Evolutionary conservation across 2,797 vertebrate genomes (phyloP).

Genomic region (Geotrypetes seraphini): DNA sequence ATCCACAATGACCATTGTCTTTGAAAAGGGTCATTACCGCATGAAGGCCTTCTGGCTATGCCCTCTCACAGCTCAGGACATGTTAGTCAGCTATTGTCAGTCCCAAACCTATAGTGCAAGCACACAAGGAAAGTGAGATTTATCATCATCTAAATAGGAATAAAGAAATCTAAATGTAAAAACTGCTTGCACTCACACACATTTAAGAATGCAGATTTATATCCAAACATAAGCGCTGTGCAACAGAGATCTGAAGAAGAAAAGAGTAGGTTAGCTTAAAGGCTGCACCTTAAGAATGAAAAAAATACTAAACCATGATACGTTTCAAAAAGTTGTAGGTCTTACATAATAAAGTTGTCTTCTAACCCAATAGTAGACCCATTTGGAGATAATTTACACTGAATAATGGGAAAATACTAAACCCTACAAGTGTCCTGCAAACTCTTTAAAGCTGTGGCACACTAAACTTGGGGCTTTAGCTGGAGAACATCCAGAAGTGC

Average conservation of each 20-base stretch:
- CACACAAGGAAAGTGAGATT: conserved; percentile 77
- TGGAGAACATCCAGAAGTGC: no score
- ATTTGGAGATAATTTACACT: no score
- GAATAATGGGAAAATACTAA: no score
- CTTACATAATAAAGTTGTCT: no score
- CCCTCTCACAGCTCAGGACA: conserved; percentile 77
- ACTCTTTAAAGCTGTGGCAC: no score
- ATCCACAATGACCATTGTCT: conserved; percentile 74
- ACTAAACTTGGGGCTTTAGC: no score
- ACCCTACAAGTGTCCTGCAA: no score
- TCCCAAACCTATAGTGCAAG: conserved; percentile 81
- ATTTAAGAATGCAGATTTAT: conserved; percentile 98
- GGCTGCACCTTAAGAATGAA: conserved; percentile 41
- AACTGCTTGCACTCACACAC: conserved; percentile 98
- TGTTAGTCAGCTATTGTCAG: conserved; percentile 78
- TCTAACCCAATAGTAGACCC: no score
- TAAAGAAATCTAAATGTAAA: conserved; percentile 80
- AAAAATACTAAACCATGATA: conserved; percentile 37
- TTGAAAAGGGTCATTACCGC: conserved; percentile 76
- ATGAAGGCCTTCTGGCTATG: conserved; percentile 73
- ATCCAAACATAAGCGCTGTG: conserved; percentile 95
- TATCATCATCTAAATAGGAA: conserved; percentile 80
- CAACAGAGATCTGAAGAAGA: conserved; percentile 97
- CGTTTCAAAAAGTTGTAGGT: conserved; percentile 33
- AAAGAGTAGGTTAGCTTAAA: conserved; percentile 89